These are phyloP conservation scores for Psix sp. DNA, from an alignment of 1,140 invertebrate genomes.

Conservation along the genomic window DNA sequence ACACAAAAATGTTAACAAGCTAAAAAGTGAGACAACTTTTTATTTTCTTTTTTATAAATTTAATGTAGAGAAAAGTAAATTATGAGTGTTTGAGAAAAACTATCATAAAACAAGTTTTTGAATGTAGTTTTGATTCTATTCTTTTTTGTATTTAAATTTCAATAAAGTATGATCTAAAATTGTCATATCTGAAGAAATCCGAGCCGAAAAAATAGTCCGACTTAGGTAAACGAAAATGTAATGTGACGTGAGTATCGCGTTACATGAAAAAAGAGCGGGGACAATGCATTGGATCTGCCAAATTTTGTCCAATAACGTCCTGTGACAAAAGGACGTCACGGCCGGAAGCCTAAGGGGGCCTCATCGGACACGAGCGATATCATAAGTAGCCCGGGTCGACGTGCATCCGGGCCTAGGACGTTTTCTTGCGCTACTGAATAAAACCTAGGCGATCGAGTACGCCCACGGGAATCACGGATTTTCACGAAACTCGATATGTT, in stretches of 20 bases:
- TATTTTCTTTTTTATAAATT: too few species aligned
- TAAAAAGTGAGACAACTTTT: too few species aligned
- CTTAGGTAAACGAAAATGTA: slow-evolving; percentile 17
- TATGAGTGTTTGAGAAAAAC: too few species aligned
- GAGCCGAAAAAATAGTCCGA: slow-evolving; percentile 22
- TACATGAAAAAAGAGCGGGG: slow-evolving; percentile 21
- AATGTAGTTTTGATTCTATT: too few species aligned
- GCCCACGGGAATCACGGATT: slow-evolving; percentile 66
- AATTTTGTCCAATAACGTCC: slow-evolving; percentile 35
- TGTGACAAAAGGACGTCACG: slow-evolving; percentile 49
- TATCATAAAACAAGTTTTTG: too few species aligned
- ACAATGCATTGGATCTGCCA: slow-evolving; percentile 34
- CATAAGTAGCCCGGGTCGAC: slow-evolving; percentile 66
- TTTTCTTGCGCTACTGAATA: slow-evolving; percentile 66
- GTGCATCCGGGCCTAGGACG: slow-evolving; percentile 69
- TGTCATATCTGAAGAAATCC: slow-evolving; percentile 18
- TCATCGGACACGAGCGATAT: slow-evolving; percentile 30
- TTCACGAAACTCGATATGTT: slow-evolving; percentile 74
- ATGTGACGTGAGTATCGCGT: slow-evolving; percentile 34
- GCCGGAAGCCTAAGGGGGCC: slow-evolving; percentile 38
- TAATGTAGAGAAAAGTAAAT: too few species aligned
- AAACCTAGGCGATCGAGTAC: slow-evolving; percentile 63
- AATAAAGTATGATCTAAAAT: slow-evolving; percentile 5
- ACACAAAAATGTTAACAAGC: too few species aligned
- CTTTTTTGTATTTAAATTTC: not conserved